phyloP scores from a whole-genome alignment of 2,797 vertebrate genomes.

The Galagoides demidoff region DNA sequence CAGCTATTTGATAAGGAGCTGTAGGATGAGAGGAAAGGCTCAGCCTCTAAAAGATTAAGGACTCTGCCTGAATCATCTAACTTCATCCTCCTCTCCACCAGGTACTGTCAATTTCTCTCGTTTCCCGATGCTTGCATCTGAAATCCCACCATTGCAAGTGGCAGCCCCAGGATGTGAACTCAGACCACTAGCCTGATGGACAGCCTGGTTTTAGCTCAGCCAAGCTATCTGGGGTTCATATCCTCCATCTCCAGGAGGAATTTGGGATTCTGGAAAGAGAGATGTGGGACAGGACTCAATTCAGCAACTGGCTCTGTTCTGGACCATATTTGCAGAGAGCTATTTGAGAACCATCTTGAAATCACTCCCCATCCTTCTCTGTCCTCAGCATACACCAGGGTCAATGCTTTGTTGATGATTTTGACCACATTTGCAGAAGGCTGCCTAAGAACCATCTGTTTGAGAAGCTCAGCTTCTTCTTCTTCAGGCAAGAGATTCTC shows the following conservation, averaged over 20 bases:
- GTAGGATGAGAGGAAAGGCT: not conserved
- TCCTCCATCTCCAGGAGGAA: not conserved
- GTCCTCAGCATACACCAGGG: not conserved
- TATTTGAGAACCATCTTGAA: not conserved
- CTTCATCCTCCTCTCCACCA: not conserved
- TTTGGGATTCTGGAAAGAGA: not conserved
- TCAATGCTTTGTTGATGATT: not conserved
- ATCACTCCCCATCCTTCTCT: not conserved
- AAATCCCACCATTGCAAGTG: not conserved
- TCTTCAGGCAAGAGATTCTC: constrained; percentile 60
- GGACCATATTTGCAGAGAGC: not conserved
- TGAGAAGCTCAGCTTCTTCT: constrained; percentile 41
- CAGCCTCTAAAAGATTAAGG: not conserved
- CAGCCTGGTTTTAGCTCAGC: not conserved
- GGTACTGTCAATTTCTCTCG: not conserved
- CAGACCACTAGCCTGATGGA: not conserved
- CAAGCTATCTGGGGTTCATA: not conserved
- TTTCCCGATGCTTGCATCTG: not conserved
- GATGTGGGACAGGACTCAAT: not conserved
- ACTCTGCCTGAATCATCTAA: not conserved
- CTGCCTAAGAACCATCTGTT: not conserved
- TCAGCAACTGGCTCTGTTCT: not conserved
- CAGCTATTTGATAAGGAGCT: not conserved
- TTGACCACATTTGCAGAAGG: not conserved
- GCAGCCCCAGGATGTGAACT: not conserved